Evolutionary conservation across 2,888 invertebrate genomes (phyloP).

Genomic region (Leptopilina myrica): DNA sequence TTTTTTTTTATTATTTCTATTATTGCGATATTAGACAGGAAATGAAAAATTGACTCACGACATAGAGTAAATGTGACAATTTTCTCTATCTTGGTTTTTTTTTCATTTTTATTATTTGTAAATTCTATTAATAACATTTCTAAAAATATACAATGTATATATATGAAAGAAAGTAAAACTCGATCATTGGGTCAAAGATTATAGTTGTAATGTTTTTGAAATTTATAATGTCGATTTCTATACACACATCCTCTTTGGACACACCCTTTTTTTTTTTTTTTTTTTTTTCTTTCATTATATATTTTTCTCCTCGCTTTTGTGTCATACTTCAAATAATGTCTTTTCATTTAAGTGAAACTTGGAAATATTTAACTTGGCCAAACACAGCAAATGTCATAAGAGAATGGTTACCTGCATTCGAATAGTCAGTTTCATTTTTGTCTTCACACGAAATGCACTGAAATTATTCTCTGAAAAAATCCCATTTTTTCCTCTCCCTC

Average conservation of each 20-base stretch:
- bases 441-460: conserved; percentile 32
- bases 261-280: conserved; percentile 58
- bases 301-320: conserved; percentile 50
- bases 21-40: too few relatives aligned
- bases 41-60: too few relatives aligned
- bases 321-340: conserved; percentile 63
- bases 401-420: conserved; percentile 53
- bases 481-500: neutral
- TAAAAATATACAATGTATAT: neutral
- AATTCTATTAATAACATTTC: conserved; percentile 21
- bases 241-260: conserved; percentile 66
- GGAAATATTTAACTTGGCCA: conserved; percentile 67
- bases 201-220: neutral
- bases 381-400: conserved; percentile 65
- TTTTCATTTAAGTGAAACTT: conserved; percentile 61
- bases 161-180: conserved; percentile 21
- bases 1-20: too few relatives aligned
- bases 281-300: too few relatives aligned
- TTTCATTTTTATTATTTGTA: neutral
- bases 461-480: neutral
- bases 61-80: too few relatives aligned
- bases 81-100: neutral
- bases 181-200: conserved; percentile 36
- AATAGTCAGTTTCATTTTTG: conserved; percentile 59
- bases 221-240: conserved; percentile 65